phyloP scores from a whole-genome alignment of 1,140 invertebrate genomes.

The Brachionus angularis region DNA sequence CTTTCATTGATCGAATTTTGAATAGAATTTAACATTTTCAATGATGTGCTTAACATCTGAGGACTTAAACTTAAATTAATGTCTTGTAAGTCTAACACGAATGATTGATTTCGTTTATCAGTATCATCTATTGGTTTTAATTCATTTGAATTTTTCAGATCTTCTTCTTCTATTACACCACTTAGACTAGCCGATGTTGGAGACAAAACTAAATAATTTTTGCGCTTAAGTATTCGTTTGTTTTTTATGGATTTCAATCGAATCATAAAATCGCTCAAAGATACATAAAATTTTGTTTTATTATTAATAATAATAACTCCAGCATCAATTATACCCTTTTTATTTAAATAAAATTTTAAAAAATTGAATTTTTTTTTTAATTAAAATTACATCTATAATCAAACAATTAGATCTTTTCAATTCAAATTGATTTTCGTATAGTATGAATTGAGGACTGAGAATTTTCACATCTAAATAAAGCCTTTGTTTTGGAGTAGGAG shows the following conservation, averaged over 20 bases:
- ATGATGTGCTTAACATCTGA: background rate
- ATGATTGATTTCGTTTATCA: background rate
- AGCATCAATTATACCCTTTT: background rate
- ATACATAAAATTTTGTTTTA: conserved; percentile 8
- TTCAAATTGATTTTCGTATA: conserved; percentile 36
- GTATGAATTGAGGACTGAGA: conserved; percentile 34
- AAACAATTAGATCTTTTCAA: conserved; percentile 24
- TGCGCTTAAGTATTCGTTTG: conserved; percentile 12
- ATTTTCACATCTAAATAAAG: background rate
- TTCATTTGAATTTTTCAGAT: background rate
- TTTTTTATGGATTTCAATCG: background rate
- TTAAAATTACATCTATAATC: conserved; percentile 22
- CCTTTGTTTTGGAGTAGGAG: background rate
- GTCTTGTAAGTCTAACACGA: background rate
- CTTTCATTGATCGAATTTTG: background rate
- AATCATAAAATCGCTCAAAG: conserved; percentile 23
- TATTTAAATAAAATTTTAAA: background rate
- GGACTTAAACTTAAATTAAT: background rate
- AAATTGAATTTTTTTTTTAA: background rate
- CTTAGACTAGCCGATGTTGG: background rate
- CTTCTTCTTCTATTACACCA: conserved; percentile 30
- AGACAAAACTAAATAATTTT: conserved; percentile 18
- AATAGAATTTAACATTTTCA: background rate
- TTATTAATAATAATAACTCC: background rate
- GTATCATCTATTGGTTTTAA: background rate